Percentiles rank a stretch among this genome's conserved stretches.
Conservation (phyloP, 2,888 invertebrate species). For the Abrostola tripartita region DNA sequence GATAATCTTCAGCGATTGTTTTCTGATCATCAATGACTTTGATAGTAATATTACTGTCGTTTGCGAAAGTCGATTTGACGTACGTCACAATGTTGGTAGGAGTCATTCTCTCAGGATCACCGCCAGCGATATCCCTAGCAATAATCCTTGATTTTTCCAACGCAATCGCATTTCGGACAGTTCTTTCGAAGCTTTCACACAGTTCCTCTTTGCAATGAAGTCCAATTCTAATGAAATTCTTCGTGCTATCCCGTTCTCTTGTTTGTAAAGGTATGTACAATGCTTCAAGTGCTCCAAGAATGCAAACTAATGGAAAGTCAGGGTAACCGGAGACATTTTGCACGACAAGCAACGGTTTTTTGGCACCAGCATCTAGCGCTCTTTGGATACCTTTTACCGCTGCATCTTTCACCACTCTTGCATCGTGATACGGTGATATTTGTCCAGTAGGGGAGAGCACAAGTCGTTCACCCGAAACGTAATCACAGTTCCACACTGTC, state of each 20-base stretch:
- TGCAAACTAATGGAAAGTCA: slow-evolving; percentile 91
- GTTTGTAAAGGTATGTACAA: slow-evolving; percentile 95
- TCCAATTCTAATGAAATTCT: slow-evolving; percentile 90
- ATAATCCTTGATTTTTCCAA: slow-evolving; percentile 90
- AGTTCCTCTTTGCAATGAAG: slow-evolving; percentile 88
- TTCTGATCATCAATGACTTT: slow-evolving; percentile 89
- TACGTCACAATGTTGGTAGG: slow-evolving; percentile 94
- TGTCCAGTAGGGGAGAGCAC: slow-evolving; percentile 93
- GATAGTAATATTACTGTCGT: slow-evolving; percentile 89
- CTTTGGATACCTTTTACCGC: slow-evolving; percentile 93
- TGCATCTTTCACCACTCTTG: slow-evolving; percentile 88
- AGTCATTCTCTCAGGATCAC: slow-evolving; percentile 96
- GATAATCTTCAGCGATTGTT: slow-evolving; percentile 92
- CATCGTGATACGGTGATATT: slow-evolving; percentile 89
- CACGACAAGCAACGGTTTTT: slow-evolving; percentile 92
- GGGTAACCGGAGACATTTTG: slow-evolving; percentile 91
- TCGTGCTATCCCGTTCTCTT: slow-evolving; percentile 89
- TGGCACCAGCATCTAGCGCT: slow-evolving; percentile 95
- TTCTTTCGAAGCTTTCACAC: slow-evolving; percentile 85
- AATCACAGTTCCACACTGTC: slow-evolving; percentile 89
- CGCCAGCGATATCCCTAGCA: slow-evolving; percentile 89
- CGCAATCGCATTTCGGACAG: slow-evolving; percentile 89
- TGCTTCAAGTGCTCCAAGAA: slow-evolving; percentile 95
- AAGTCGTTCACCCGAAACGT: slow-evolving; percentile 90
- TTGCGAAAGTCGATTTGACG: slow-evolving; percentile 89